Evolutionary conservation across 2,113 vertebrate genomes (phyloP).

Genomic region (Spheniscus mendiculus): DNA sequence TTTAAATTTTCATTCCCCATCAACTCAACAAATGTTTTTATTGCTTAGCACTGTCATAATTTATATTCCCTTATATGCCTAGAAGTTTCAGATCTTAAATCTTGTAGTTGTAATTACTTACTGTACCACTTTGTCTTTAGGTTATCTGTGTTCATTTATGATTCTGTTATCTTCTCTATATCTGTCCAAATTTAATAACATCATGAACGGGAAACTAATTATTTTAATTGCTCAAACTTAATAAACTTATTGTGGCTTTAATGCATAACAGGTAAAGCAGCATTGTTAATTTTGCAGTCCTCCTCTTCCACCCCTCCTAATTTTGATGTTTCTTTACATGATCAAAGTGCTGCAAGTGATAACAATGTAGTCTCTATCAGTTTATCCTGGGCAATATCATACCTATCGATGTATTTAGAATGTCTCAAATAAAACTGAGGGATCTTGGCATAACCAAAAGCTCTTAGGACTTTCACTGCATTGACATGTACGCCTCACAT

Average conservation of each 20-base stretch:
- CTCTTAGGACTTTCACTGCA: not conserved
- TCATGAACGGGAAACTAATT: not conserved
- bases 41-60: not conserved
- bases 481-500: not conserved
- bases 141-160: not conserved
- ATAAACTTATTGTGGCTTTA: not conserved
- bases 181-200: not conserved
- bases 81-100: not conserved
- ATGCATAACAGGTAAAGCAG: not conserved
- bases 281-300: not conserved
- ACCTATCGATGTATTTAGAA: not conserved
- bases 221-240: not conserved
- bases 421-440: fast-evolving
- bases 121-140: not conserved
- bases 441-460: not conserved
- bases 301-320: not conserved
- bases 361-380: not conserved
- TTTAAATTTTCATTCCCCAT: constrained; percentile 23
- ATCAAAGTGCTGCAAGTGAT: not conserved
- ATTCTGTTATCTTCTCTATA: not conserved
- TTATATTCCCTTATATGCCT: not conserved
- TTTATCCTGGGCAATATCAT: not conserved
- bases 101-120: not conserved
- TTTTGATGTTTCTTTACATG: not conserved
- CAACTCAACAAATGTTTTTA: not conserved